A percentile compares a stretch with the other conserved stretches of the same genome.
phyloP scores from a whole-genome alignment of 2,113 vertebrate species.

The Pygathrix nemaeus region DNA sequence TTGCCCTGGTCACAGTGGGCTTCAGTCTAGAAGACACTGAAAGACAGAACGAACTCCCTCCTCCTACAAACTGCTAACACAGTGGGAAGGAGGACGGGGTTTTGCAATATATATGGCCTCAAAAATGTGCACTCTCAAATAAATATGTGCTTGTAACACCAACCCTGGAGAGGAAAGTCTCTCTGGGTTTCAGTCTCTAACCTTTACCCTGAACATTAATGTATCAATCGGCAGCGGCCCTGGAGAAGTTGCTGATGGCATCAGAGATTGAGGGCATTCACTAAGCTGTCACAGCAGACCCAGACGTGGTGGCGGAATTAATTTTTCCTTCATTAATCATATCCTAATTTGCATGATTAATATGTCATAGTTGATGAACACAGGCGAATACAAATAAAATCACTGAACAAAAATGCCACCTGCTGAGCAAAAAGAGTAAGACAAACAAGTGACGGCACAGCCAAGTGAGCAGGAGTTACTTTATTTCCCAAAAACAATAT shows the following conservation, averaged over 20 bases:
- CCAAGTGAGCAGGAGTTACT: accelerated
- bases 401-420: slow-evolving; percentile 80
- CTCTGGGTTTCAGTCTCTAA: slow-evolving; percentile 44
- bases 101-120: slow-evolving; percentile 33
- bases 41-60: neutral
- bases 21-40: neutral
- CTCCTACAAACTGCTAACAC: neutral
- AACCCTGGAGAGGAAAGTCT: neutral
- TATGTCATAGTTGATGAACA: slow-evolving; percentile 81
- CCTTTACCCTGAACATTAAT: slow-evolving; percentile 64
- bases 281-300: slow-evolving; percentile 69
- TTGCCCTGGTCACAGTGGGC: neutral
- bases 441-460: slow-evolving; percentile 70
- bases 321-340: slow-evolving; percentile 81
- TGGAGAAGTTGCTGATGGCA: slow-evolving; percentile 41
- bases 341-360: slow-evolving; percentile 84
- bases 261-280: slow-evolving; percentile 61
- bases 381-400: slow-evolving; percentile 57
- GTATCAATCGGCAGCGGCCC: slow-evolving; percentile 58
- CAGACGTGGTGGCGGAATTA: slow-evolving; percentile 73
- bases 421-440: slow-evolving; percentile 75
- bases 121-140: slow-evolving; percentile 19
- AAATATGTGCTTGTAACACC: neutral
- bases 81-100: neutral
- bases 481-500: neutral